A percentile compares a stretch with the other conserved stretches of the same genome.
These are phyloP conservation scores for Chalcis sispes DNA, from an alignment of 2,888 invertebrate species.

Conservation along the genomic window DNA sequence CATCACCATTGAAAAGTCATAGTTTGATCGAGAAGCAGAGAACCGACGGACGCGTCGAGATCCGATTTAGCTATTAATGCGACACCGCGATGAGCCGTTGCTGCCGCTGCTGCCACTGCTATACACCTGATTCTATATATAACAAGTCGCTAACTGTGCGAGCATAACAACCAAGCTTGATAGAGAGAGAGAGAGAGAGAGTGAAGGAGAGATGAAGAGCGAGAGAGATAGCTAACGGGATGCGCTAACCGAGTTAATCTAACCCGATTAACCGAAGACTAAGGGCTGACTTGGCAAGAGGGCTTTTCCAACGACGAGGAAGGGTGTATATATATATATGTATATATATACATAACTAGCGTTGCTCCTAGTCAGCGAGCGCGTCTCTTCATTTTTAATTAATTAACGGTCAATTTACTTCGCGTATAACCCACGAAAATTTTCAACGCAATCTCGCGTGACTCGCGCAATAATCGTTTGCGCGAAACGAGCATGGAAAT, in stretches of 20 bases:
- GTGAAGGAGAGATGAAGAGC: conserved; percentile 4
- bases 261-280: conserved; percentile 72
- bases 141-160: conserved; percentile 68
- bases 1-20: conserved; percentile 51
- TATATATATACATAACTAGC: conserved; percentile 60
- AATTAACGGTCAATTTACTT: conserved; percentile 71
- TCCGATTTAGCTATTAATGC: conserved; percentile 54
- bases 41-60: conserved; percentile 5
- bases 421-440: conserved; percentile 58
- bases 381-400: conserved; percentile 70
- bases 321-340: conserved; percentile 46
- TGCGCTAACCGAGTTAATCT: conserved; percentile 71
- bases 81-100: conserved; percentile 27
- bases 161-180: conserved; percentile 60
- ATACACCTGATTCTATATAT: conserved; percentile 59
- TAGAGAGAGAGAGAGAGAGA: conserved; percentile 49
- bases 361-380: conserved; percentile 56
- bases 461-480: conserved; percentile 56
- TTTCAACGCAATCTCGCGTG: conserved; percentile 60
- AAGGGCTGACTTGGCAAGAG: conserved; percentile 69
- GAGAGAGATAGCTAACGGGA: conserved; percentile 58
- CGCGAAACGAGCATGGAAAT: conserved; percentile 49
- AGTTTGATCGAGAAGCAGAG: conserved; percentile 26
- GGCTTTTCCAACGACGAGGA: conserved; percentile 59
- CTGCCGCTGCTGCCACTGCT: too few relatives aligned